A percentile compares a stretch with the other conserved stretches of the same genome.
Conservation (phyloP, 2,113 vertebrate species). For the Ranitomeya imitator region DNA sequence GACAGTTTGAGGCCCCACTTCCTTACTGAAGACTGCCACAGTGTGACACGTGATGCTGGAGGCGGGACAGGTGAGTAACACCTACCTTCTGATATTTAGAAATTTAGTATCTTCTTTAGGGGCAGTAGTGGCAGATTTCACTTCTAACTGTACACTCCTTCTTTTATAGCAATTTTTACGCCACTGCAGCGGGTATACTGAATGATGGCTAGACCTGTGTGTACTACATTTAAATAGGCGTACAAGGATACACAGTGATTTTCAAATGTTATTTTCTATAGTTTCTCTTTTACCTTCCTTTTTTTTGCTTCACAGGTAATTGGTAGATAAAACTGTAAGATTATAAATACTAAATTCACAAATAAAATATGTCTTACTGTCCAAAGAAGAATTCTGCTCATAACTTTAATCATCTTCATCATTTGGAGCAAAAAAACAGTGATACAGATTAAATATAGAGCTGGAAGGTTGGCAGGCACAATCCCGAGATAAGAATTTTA, state of each 20-base stretch:
- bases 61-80: too few species aligned
- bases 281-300: not conserved
- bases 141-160: not conserved
- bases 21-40: too few species aligned
- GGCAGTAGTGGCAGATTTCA: too few species aligned
- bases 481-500: slow-evolving; percentile 39
- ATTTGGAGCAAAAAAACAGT: slow-evolving; percentile 36
- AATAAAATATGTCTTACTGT: slow-evolving; percentile 40
- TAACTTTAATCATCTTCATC: slow-evolving; percentile 49
- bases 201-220: not conserved
- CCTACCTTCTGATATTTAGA: too few species aligned
- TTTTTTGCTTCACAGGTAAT: slow-evolving; percentile 19
- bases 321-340: slow-evolving; percentile 32
- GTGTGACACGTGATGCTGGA: too few species aligned
- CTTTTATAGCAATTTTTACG: not conserved
- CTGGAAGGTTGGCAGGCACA: slow-evolving; percentile 48
- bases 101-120: too few species aligned
- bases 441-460: slow-evolving; percentile 52
- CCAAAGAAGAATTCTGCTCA: slow-evolving; percentile 40
- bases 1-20: too few species aligned
- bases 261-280: not conserved
- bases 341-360: slow-evolving; percentile 14
- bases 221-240: not conserved
- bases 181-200: not conserved
- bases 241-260: not conserved